Conservation (phyloP, 1,140 invertebrate species). For the Lucilia sericata region DNA sequence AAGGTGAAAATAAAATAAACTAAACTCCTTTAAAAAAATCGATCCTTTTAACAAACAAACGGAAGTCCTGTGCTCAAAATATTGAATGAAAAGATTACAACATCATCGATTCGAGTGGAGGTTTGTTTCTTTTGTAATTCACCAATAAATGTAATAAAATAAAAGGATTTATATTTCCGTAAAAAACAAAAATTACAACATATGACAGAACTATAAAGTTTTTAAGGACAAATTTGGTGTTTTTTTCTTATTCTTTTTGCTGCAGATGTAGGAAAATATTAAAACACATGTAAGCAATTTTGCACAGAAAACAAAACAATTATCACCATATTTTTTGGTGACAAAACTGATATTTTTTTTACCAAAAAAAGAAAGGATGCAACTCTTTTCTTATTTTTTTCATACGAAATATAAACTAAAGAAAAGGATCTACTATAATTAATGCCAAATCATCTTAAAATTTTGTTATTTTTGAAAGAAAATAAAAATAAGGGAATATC, state of each 20-base stretch:
- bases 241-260: not conserved
- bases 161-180: conserved; percentile 48
- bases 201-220: not conserved
- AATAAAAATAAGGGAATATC: not conserved
- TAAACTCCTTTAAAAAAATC: not conserved
- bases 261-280: not conserved
- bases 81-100: conserved; percentile 14
- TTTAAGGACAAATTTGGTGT: not conserved
- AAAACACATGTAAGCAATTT: not conserved
- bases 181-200: conserved; percentile 30
- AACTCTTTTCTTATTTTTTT: conserved; percentile 27
- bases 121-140: not conserved
- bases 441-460: not conserved
- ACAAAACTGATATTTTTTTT: conserved; percentile 24
- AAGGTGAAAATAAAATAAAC: conserved; percentile 34
- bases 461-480: not conserved
- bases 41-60: conserved; percentile 3
- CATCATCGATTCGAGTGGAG: not conserved
- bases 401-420: not conserved
- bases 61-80: conserved; percentile 8
- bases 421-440: not conserved
- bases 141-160: conserved; percentile 33
- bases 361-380: conserved; percentile 1
- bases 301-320: not conserved
- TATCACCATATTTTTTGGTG: not conserved